phyloP scores from a whole-genome alignment of 2,797 vertebrate species.

The Sciurus vulgaris region DNA sequence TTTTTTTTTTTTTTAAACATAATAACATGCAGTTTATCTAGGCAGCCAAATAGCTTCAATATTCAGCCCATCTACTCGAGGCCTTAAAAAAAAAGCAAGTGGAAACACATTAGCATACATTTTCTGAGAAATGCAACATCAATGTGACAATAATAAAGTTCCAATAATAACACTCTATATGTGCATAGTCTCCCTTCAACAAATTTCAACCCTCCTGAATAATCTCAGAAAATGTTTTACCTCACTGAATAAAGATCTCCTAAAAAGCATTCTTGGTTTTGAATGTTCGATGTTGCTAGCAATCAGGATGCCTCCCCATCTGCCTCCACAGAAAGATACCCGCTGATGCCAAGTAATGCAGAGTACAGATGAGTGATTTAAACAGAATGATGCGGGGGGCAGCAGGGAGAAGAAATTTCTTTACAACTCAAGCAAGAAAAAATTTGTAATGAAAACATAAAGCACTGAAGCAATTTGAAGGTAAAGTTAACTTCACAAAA shows the following conservation, averaged over 20 bases:
- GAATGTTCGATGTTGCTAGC: neutral
- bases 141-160: conserved; percentile 33
- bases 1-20: neutral
- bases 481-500: conserved; percentile 54
- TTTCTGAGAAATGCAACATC: conserved; percentile 61
- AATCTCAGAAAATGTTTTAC: conserved; percentile 45
- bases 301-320: neutral
- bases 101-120: conserved; percentile 66
- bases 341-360: neutral
- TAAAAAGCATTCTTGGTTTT: neutral
- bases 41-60: conserved; percentile 37
- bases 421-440: conserved; percentile 3
- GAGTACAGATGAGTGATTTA: neutral
- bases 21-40: conserved; percentile 33
- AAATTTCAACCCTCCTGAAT: conserved; percentile 43
- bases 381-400: neutral
- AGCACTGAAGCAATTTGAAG: conserved; percentile 37
- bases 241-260: conserved; percentile 59
- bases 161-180: neutral
- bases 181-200: neutral
- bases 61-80: conserved; percentile 48
- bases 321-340: neutral
- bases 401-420: neutral
- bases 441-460: neutral
- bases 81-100: conserved; percentile 14